Percentiles rank a stretch among this genome's conserved stretches.
Evolutionary conservation across 1,140 invertebrate genomes (phyloP).

Genomic region (Atta cephalotes): DNA sequence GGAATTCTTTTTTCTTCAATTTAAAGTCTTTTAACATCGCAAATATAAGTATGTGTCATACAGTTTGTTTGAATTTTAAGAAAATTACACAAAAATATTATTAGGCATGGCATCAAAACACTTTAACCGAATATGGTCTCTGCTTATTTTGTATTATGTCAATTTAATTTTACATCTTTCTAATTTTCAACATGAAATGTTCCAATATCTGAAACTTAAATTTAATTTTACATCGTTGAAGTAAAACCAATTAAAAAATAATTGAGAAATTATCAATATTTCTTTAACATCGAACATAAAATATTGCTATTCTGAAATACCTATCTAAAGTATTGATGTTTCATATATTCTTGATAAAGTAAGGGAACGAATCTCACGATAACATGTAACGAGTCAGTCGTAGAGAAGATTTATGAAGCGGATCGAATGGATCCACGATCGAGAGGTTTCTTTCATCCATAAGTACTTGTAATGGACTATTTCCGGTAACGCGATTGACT

Average conservation of each 20-base stretch:
- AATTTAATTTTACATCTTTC: neutral
- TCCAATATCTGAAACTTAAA: neutral
- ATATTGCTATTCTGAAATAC: neutral
- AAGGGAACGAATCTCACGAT: neutral
- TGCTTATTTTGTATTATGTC: too few relatives aligned
- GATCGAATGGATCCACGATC: conserved; percentile 54
- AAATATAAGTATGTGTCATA: neutral
- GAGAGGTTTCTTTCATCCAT: conserved; percentile 44
- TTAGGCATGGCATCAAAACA: too few relatives aligned
- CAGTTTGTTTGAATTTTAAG: neutral
- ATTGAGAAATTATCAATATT: neutral
- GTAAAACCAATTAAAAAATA: neutral
- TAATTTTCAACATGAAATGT: neutral
- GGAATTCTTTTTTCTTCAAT: neutral
- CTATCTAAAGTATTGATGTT: neutral
- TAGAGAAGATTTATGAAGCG: neutral
- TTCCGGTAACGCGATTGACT: conserved; percentile 77
- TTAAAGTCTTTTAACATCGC: neutral
- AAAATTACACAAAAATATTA: too few relatives aligned
- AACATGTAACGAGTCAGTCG: neutral
- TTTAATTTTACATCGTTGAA: neutral
- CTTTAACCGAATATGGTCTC: too few relatives aligned
- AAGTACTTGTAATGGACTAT: conserved; percentile 71
- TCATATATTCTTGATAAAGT: neutral
- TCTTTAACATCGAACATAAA: neutral